phyloP scores from a whole-genome alignment of 2,797 vertebrate genomes.

The Platyrinchus mystaceus region DNA sequence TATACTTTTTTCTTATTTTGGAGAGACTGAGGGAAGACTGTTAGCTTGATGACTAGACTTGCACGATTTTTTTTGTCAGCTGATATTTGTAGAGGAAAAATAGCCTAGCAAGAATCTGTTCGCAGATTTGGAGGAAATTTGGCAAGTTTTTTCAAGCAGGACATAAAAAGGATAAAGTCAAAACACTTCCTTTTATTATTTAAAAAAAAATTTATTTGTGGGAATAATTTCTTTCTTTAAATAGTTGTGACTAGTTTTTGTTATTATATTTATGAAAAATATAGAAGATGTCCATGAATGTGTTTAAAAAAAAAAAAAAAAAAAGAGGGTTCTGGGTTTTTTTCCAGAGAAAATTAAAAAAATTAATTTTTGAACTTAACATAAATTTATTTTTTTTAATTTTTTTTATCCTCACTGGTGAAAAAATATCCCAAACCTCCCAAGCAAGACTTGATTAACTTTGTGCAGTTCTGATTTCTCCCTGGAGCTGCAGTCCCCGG shows the following conservation, averaged over 20 bases:
- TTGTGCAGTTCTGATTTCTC: neutral
- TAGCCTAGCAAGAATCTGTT: conserved; percentile 40
- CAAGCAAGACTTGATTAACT: neutral
- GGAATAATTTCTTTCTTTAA: neutral
- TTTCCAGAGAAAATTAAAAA: neutral
- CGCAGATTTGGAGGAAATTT: conserved; percentile 5
- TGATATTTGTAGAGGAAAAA: conserved; percentile 51
- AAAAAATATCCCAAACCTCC: neutral
- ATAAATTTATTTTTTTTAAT: accelerated
- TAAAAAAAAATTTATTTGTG: neutral
- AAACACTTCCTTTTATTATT: neutral
- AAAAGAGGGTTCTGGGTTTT: neutral
- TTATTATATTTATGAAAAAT: neutral
- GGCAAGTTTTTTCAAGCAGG: conserved; percentile 14
- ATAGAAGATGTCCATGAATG: accelerated
- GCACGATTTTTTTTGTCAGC: conserved; percentile 29
- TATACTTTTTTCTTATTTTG: conserved; percentile 15
- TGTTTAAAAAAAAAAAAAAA: neutral
- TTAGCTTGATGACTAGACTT: conserved; percentile 51
- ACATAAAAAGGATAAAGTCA: conserved; percentile 6
- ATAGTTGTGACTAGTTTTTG: neutral
- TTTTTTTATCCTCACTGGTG: neutral
- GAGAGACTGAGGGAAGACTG: neutral
- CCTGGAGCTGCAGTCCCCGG: neutral
- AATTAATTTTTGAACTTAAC: neutral